Base-by-base conservation (phyloP, 1,140 invertebrate species). In the Sarcophaga peregrina region DNA sequence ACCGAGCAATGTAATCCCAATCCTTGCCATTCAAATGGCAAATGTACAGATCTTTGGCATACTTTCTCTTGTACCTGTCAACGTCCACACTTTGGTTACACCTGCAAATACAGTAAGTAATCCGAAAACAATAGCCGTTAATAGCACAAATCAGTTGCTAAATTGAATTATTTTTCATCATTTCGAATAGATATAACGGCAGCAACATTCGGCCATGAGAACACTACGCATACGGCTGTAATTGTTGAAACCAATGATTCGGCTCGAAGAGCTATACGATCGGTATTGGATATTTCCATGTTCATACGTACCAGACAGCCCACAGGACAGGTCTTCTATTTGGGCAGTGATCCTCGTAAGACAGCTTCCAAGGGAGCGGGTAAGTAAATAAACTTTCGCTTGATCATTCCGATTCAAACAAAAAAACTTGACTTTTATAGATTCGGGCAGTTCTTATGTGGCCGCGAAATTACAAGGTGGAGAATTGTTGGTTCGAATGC, bases 151-250 rank as follows among this genome's bases (percentile, higher is more conserved):
- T 4, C 25, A 37, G 47, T n/a, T 58, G 8, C 0, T 72, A 10
- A 52, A 15, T 10, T 82, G 0, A 15, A 17, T 46, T 45, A 20
- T 50, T 5, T 82, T 80, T 37, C 48, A 20, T 37, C 48, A 20
- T 80, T 91, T 47, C 85, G 25, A 58, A 58, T 58, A 95, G 94
- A 94, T 90, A 95, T 97, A 91, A 96, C 95, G 17, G 96, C 96
- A 8, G 96, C 96, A 0, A 98, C 97, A 1, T 98, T 98, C 91
- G 96, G 96, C 0, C 94, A 97, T 85, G 96, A 97, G 90, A 94
- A 96, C 82, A 95, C 94, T 0, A 93, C 91, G 0, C 92, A 93
- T 85, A 95, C 95, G 84, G 91, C 92, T n/a, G 92, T 95, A 83
- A 95, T 95, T 15, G 96, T 97, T 11, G 91, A 91, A 58, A 95